Evolutionary conservation across 2,113 vertebrate genomes (phyloP), one percentile per base, ranked within the genome.

Genomic region (Cairina moschata): DNA sequence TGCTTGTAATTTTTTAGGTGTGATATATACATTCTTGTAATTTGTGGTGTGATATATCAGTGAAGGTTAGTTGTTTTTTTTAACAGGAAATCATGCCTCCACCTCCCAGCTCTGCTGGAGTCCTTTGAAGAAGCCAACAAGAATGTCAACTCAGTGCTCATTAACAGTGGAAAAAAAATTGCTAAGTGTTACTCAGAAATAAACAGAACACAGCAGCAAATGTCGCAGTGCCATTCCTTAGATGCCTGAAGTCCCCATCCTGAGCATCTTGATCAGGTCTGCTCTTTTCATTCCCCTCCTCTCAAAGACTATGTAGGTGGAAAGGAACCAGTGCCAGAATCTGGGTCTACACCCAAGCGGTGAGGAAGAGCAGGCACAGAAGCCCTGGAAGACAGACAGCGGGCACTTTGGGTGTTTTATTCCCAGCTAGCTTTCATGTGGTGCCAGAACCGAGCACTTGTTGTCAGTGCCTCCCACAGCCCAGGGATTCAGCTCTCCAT

Each of bases 191-290:
- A 56, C 25, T 38, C 83, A 29, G 40, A 91, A 94, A 44, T 34
- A 91, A 94, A 44, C 6, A 77, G 56, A 88, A 16, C 14, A 63
- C 17, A 28, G 5, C 21, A 80, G 86, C 52, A 96, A 92, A 81
- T 66, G 16, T 73, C 54, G 68, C 2, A 0, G 31, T 13, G 58
- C 13, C 29, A 20, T 76, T 29, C 32, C 46, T 11, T 1, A 72
- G 26, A 42, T 0, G 2, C 34, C 48, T 32, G 68, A 36, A 50
- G 44, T 73, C 29, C 31, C 8, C 65, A 62, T 5, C 31, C 46
- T 29, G 60, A 23, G 26, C 28, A 13, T 18, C 20, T 36, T 17
- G 29, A 55, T 26, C 17, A 38, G 8, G n/a, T 77, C 50, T 54
- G 22, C 28, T 32, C 58, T 73, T 56, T 80, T 67, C n/a, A 46